Conservation (phyloP, 1,140 invertebrate species). For the Drosophila azteca region DNA sequence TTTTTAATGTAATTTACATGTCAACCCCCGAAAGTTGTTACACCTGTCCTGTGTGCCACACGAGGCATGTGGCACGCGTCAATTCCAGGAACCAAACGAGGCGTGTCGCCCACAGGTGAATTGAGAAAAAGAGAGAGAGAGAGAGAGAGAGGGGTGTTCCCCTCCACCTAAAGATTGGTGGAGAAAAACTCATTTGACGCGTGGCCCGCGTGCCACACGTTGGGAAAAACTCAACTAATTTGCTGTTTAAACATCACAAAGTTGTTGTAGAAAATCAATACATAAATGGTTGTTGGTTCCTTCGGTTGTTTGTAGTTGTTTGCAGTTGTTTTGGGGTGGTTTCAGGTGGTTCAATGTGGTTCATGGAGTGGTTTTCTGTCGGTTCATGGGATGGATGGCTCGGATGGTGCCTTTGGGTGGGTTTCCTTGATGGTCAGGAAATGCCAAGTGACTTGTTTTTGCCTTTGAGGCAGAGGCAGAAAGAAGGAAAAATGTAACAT, state of each 20-base stretch:
- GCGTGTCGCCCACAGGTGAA: conserved; percentile 42
- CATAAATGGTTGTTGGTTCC: background rate
- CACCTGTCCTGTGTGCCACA: conserved; percentile 45
- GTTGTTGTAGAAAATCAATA: conserved; percentile 50
- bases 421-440: conserved; percentile 25
- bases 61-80: background rate
- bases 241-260: conserved; percentile 37
- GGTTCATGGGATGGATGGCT: too few species aligned
- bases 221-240: conserved; percentile 35
- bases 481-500: conserved; percentile 30
- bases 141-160: too few species aligned
- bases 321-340: conserved; percentile 6
- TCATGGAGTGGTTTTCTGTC: too few species aligned
- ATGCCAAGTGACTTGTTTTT: conserved; percentile 41
- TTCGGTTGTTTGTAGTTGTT: conserved; percentile 19
- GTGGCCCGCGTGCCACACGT: conserved; percentile 37
- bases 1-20: conserved; percentile 44
- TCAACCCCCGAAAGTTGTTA: conserved; percentile 12
- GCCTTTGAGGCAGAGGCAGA: conserved; percentile 20
- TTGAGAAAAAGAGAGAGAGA: background rate
- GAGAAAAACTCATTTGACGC: conserved; percentile 39
- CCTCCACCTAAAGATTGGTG: background rate
- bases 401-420: background rate
- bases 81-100: conserved; percentile 43
- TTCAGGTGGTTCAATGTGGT: conserved; percentile 12